These are phyloP conservation scores for Tenodera sinensis DNA, from an alignment of 2,888 invertebrate species.

Conservation along the genomic window DNA sequence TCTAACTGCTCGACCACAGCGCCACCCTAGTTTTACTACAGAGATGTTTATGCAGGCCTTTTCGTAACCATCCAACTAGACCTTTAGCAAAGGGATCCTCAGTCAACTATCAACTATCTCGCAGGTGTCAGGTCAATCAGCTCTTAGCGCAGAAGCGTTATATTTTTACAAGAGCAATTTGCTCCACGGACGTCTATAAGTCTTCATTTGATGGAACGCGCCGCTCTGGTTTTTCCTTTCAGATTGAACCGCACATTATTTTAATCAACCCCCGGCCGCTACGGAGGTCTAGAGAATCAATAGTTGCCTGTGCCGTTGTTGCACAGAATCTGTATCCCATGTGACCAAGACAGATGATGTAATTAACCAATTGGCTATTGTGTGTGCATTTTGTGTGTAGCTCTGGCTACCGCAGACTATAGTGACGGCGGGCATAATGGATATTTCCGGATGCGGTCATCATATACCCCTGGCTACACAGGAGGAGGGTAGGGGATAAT, in stretches of 20 bases:
- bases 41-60: too few species aligned
- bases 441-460: neutral
- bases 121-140: too few species aligned
- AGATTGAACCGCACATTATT: neutral
- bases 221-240: neutral
- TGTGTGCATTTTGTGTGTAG: neutral
- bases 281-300: neutral
- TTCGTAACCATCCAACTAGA: too few species aligned
- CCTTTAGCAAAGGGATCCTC: too few species aligned
- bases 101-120: too few species aligned
- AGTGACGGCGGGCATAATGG: neutral
- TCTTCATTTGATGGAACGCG: neutral
- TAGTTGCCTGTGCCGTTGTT: neutral
- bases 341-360: neutral
- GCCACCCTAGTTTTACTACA: too few species aligned
- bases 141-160: too few species aligned
- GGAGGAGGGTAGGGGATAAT: neutral
- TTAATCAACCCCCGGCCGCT: neutral
- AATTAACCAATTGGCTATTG: conserved; percentile 7
- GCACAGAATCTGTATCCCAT: neutral
- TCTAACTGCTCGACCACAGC: too few species aligned
- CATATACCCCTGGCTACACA: neutral
- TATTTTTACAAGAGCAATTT: too few species aligned
- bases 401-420: neutral
- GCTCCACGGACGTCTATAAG: too few species aligned